Evolutionary conservation across 2,797 vertebrate genomes (phyloP).

Genomic region (Leptodactylus fallax): DNA sequence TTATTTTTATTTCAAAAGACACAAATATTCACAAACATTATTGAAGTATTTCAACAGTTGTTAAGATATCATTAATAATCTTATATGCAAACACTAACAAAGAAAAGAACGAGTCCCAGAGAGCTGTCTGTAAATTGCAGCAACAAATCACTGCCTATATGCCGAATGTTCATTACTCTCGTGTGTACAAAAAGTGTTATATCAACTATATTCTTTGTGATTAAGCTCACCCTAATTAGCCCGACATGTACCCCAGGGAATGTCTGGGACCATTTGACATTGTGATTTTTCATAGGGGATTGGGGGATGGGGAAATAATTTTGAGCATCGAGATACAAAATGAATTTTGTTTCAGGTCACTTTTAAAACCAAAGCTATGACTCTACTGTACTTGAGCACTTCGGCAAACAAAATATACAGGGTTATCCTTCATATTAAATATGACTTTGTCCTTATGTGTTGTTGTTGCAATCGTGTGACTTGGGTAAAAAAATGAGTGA

Average conservation of each 20-base stretch:
- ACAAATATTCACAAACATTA: conserved; percentile 64
- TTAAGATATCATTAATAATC: conserved; percentile 92
- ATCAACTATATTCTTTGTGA: conserved; percentile 94
- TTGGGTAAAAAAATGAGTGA: background rate
- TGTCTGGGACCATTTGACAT: conserved; percentile 77
- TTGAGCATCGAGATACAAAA: conserved; percentile 67
- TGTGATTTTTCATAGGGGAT: conserved; percentile 71
- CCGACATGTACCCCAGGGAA: conserved; percentile 89
- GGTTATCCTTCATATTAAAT: background rate
- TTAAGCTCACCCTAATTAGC: conserved; percentile 99
- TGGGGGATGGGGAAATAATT: conserved; percentile 65
- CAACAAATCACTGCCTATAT: conserved; percentile 91
- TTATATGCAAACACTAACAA: conserved; percentile 93
- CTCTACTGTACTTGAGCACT: conserved; percentile 4
- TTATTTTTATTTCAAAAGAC: background rate
- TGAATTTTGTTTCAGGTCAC: conserved; percentile 69
- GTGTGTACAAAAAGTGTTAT: conserved; percentile 88
- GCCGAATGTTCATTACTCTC: conserved; percentile 92
- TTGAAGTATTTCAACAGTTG: conserved; percentile 79
- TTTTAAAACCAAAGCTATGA: background rate
- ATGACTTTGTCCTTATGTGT: background rate
- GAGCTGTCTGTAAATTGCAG: conserved; percentile 91
- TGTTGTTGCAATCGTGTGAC: background rate
- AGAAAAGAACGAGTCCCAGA: conserved; percentile 91
- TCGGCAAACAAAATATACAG: background rate